Conservation (phyloP, 1,140 invertebrate species). For the Parapsyche elsis region DNA sequence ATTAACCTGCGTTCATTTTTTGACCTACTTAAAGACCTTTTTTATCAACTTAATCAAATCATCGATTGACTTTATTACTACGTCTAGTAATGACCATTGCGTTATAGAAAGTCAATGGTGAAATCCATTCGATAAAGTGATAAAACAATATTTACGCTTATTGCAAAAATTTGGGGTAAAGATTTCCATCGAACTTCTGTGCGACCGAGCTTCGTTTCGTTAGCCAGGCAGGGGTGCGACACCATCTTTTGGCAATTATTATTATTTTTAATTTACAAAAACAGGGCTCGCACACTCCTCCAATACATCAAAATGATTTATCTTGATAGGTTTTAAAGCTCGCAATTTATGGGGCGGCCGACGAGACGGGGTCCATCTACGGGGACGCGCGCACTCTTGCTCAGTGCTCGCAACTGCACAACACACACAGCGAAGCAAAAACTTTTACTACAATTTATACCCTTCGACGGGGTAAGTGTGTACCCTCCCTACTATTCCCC, state of each 20-base stretch:
- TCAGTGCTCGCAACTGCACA: too few relatives aligned
- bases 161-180: too few relatives aligned
- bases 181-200: too few relatives aligned
- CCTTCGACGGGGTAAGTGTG: not conserved
- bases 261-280: conserved; percentile 54
- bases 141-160: too few relatives aligned
- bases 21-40: too few relatives aligned
- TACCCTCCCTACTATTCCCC: not conserved
- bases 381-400: conserved; percentile 19
- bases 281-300: conserved; percentile 40
- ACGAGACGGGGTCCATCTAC: conserved; percentile 49
- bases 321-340: conserved; percentile 56
- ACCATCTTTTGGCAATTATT: not conserved
- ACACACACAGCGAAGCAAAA: not conserved
- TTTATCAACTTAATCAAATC: too few relatives aligned
- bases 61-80: too few relatives aligned
- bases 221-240: not conserved
- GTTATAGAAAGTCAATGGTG: too few relatives aligned
- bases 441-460: not conserved
- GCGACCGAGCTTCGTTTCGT: too few relatives aligned
- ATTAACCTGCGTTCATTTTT: too few relatives aligned
- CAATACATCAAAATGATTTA: conserved; percentile 56
- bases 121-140: too few relatives aligned
- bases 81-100: too few relatives aligned
- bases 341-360: conserved; percentile 49